A percentile compares a stretch with the other conserved stretches of the same genome.
Evolutionary conservation across 2,888 invertebrate species (phyloP).

Genomic region (Latheticus oryzae): DNA sequence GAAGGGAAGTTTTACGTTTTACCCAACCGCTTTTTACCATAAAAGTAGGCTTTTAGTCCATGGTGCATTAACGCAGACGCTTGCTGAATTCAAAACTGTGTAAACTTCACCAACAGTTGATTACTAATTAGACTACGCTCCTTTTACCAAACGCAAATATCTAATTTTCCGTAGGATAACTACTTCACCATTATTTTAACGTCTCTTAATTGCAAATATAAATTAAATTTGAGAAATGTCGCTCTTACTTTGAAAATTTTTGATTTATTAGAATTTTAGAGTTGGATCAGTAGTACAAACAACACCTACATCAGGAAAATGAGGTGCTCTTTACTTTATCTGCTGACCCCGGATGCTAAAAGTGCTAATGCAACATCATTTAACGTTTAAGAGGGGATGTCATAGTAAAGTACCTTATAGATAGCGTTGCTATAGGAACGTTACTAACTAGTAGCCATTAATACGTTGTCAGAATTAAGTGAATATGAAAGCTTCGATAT

Average conservation of each 20-base stretch:
- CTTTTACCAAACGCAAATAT: slow-evolving; percentile 14
- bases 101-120: slow-evolving; percentile 23
- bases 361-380: slow-evolving; percentile 35
- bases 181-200: slow-evolving; percentile 14
- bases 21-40: too few relatives aligned
- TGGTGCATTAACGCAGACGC: slow-evolving; percentile 28
- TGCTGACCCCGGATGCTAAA: slow-evolving; percentile 36
- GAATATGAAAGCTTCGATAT: too few relatives aligned
- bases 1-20: too few relatives aligned
- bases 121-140: slow-evolving; percentile 27
- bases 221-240: too few relatives aligned
- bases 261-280: slow-evolving; percentile 6
- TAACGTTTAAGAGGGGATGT: slow-evolving; percentile 23
- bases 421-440: slow-evolving; percentile 20
- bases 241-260: background rate
- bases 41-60: slow-evolving; percentile 20
- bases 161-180: slow-evolving; percentile 18
- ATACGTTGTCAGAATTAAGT: too few relatives aligned
- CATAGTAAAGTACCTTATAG: slow-evolving; percentile 26
- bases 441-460: too few relatives aligned
- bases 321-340: slow-evolving; percentile 32
- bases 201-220: slow-evolving; percentile 8
- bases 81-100: slow-evolving; percentile 18
- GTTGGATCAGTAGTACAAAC: slow-evolving; percentile 18
- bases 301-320: slow-evolving; percentile 29